Conservation (phyloP, 2,797 vertebrate genomes). For the Acomys russatus region DNA sequence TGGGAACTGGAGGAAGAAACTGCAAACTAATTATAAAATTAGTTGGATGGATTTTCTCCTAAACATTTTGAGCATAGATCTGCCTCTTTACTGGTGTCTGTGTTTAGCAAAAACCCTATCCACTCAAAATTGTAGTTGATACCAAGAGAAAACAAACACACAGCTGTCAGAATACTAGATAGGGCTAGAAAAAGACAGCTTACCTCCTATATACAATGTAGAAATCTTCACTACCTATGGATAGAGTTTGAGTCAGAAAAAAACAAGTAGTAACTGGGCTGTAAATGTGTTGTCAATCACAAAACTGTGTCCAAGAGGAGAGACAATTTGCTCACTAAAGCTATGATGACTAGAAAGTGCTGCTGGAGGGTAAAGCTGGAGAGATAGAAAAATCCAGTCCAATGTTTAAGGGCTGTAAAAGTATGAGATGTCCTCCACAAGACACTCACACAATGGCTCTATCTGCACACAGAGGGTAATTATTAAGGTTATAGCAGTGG, state of each 20-base stretch:
- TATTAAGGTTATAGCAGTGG: neutral
- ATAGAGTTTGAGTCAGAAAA: neutral
- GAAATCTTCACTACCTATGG: neutral
- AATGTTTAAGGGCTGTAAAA: neutral
- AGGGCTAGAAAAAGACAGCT: neutral
- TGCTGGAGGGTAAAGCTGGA: neutral
- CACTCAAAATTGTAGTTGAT: neutral
- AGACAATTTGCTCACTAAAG: neutral
- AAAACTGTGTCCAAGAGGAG: neutral
- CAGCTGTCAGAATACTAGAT: neutral
- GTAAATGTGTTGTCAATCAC: neutral
- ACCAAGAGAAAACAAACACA: neutral
- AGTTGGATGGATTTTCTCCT: neutral
- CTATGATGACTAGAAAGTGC: neutral
- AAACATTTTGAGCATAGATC: neutral
- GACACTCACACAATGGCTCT: neutral
- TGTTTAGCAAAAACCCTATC: neutral
- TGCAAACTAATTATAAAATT: neutral
- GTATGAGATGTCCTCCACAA: neutral
- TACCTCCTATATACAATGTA: neutral
- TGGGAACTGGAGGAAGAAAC: neutral
- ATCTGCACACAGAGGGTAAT: neutral
- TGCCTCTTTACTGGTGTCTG: neutral
- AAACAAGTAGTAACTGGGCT: neutral
- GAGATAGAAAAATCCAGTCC: neutral